Base-by-base conservation (phyloP, 1,140 invertebrate genomes). In the Meteorus sp. region DNA sequence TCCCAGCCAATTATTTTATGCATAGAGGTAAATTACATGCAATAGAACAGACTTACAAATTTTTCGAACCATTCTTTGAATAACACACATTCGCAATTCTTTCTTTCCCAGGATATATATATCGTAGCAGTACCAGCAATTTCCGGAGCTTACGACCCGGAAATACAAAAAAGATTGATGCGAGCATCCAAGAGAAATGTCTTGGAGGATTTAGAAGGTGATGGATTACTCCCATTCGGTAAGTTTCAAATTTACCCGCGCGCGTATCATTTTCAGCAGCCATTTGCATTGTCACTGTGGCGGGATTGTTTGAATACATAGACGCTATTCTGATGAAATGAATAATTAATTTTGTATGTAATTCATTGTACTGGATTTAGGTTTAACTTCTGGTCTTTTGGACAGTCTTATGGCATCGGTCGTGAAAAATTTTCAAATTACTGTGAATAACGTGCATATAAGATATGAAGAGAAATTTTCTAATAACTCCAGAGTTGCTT, bases 381-480 rank as follows among this genome's bases (percentile, higher is more conserved):
- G 66, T 56, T 64, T 70, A 41, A 58, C 67, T 60, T 64, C 62
- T 63, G 84, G 81, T 57, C 87, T 91, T 67, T 83, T 90, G 61
- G 88, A 91, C 72, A 88, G 87, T 70, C 73, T 92, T 37, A 80
- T 88, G 41, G 86, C 88, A 13, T 89, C 88, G 13, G 84, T 92
- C 7, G 81, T 92, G 53, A 92, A 91, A 73, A 92, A 91, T 74
- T 80, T 94, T 37, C 90, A 93, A 79, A 85, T 94, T 25, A 89
- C 85, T 57, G 82, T 93, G 9, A 85, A 86, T 45, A 91, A 92
- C 73, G 84, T 94, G 48, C 91, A 94, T 74, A 83, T 94, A 45
- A 82, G 92, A 65, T 94, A 92, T 66, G 91, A 93, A 72, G 91
- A 93, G 72, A 84, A 84, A 13, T 78, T 88, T 59, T 85, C 85